Conservation (phyloP, 2,797 vertebrate genomes). For the Morelia viridis region DNA sequence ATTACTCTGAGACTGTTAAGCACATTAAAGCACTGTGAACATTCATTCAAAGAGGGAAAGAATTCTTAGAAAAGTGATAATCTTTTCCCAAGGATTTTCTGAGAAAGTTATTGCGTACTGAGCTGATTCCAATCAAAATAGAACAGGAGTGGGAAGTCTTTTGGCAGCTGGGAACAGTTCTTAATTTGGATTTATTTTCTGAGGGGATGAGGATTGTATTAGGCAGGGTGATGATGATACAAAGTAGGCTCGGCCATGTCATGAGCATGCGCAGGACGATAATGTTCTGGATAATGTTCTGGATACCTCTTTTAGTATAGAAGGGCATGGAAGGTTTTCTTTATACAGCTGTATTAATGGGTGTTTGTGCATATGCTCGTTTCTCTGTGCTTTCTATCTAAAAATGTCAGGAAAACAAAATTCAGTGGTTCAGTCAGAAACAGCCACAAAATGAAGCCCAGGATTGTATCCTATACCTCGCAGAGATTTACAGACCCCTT, state of each 20-base stretch:
- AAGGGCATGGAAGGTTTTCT: not conserved
- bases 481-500: not conserved
- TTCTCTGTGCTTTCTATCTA: not conserved
- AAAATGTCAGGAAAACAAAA: not conserved
- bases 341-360: not conserved
- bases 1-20: not conserved
- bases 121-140: not conserved
- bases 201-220: not conserved
- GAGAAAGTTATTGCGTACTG: not conserved
- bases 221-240: not conserved
- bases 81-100: not conserved
- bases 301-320: not conserved
- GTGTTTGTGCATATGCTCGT: not conserved
- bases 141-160: not conserved
- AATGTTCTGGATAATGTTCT: not conserved
- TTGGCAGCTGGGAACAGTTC: not conserved
- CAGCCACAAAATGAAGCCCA: not conserved
- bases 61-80: not conserved
- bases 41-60: not conserved
- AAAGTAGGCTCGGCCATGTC: not conserved
- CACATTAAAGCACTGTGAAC: not conserved
- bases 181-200: not conserved
- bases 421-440: not conserved
- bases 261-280: not conserved
- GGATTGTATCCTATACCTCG: not conserved